phyloP scores from a whole-genome alignment of 1,140 invertebrate genomes.

The Sesamia nonagrioides region DNA sequence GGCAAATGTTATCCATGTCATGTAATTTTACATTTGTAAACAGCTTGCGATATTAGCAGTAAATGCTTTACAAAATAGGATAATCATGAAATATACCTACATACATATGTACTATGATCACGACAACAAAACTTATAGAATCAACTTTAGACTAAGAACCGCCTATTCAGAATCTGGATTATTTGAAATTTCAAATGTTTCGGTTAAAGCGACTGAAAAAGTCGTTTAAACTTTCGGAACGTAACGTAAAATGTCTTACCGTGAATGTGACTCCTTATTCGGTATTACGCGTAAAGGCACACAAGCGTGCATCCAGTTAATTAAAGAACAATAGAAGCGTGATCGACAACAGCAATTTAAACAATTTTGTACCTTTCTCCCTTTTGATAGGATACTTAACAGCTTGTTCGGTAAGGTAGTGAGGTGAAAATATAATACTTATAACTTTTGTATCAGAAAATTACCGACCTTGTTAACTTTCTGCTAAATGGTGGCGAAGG shows the following conservation, averaged over 20 bases:
- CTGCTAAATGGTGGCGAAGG: background rate
- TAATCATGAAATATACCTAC: too few species aligned
- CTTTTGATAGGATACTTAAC: constrained; percentile 58
- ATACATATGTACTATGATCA: too few species aligned
- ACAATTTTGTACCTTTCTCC: constrained; percentile 31
- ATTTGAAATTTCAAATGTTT: background rate
- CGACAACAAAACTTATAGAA: too few species aligned
- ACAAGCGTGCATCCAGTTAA: constrained; percentile 29
- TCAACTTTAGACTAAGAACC: too few species aligned
- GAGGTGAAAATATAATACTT: constrained; percentile 47
- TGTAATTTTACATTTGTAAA: too few species aligned
- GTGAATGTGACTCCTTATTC: constrained; percentile 26
- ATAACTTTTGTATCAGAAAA: constrained; percentile 28
- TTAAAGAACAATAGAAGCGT: constrained; percentile 34
- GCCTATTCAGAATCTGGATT: background rate
- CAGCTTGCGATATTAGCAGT: too few species aligned
- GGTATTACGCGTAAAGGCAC: background rate
- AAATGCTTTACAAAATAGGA: too few species aligned
- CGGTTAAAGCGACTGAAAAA: too few species aligned
- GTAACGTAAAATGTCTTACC: too few species aligned
- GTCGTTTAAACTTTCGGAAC: too few species aligned
- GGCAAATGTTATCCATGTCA: too few species aligned
- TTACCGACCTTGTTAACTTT: constrained; percentile 29
- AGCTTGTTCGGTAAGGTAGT: constrained; percentile 56
- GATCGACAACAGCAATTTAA: constrained; percentile 6